phyloP scores from a whole-genome alignment of 92 coral and sea anemone genomes.

The Zoanthus sociatus region DNA sequence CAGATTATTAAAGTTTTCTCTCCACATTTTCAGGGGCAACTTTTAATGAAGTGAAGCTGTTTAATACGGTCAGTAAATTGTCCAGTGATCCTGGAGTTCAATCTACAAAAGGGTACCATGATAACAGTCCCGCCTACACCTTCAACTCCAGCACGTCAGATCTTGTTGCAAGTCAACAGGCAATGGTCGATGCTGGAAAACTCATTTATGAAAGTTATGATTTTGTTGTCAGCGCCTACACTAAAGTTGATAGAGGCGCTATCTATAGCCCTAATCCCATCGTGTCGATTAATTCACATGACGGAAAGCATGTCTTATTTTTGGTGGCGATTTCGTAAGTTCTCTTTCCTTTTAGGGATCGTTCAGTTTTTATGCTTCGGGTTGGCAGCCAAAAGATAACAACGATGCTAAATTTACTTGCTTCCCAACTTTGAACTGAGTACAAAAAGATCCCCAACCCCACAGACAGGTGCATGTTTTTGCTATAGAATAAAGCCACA shows the following conservation, averaged over 20 bases:
- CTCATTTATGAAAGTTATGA: conserved; percentile 72
- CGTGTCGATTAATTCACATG: conserved; percentile 57
- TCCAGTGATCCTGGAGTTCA: conserved; percentile 70
- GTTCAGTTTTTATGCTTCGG: too few relatives aligned
- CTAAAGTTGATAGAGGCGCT: conserved; percentile 46
- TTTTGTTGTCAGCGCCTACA: conserved; percentile 68
- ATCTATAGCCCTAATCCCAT: conserved; percentile 55
- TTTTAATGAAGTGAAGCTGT: conserved; percentile 66
- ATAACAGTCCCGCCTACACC: conserved; percentile 51
- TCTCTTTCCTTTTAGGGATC: too few relatives aligned
- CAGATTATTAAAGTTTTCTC: not conserved
- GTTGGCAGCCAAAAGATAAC: too few relatives aligned
- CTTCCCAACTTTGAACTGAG: too few relatives aligned
- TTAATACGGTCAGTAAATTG: conserved; percentile 48
- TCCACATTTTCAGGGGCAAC: conserved; percentile 25
- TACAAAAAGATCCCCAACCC: too few relatives aligned
- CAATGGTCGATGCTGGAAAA: conserved; percentile 56
- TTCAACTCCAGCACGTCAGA: conserved; percentile 34
- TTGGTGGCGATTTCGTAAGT: conserved; percentile 64
- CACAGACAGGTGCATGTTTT: too few relatives aligned
- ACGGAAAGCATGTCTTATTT: conserved; percentile 52
- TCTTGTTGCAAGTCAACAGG: conserved; percentile 61
- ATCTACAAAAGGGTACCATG: conserved; percentile 51
- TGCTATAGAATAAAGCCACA: too few relatives aligned
- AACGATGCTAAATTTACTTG: too few relatives aligned